Evolutionary conservation across 2,113 vertebrate species (phyloP), one percentile per base, ranked within the genome.

Genomic region (Hypanus sabinus): DNA sequence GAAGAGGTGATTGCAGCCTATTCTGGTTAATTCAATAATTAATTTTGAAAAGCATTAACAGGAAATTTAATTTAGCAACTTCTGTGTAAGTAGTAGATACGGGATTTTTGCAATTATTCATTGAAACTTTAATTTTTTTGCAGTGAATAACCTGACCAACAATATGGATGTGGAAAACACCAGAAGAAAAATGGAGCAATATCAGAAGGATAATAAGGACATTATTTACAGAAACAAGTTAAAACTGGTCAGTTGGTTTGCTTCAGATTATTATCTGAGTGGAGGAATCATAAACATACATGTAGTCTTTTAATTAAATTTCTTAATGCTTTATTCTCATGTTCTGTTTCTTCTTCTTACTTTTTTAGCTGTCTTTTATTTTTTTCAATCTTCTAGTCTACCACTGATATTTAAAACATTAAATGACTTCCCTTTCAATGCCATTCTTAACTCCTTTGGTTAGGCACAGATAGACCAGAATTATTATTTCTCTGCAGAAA

Each of bases 111-210:
- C 7, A 77, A n/a, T 33, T 12, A n/a, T 1, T 77, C 75, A 10
- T n/a, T n/a, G 75, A 77, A 77, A 12, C n/a, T 60, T 70, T 22
- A 46, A 4, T 73, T 94, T 18, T 94, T 94, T 75, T 96, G 4
- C 95, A 99, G 99, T 99, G 93, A 98, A 96, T 96, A 99, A 99
- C 96, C 95, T 99, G 96, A 99, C 98, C 93, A 99, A 99, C 96
- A 99, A 99, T 95, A 94, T 98, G 93, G 99, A 99, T 95, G 95
- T 99, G 96, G 99, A 99, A 94, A 97, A 97, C 95, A 99, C 98
- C 77, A 99, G 97, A 96, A 97, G 96, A 97, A 98, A 97, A 95
- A 99, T 99, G 97, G 99, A 99, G 94, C 96, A 97, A 94, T 99
- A 99, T 96, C 98, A 99, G 96, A 98, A 97, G 94, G 98, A 99